Base-by-base conservation (phyloP, 2,113 vertebrate genomes). In the Axis porcinus region DNA sequence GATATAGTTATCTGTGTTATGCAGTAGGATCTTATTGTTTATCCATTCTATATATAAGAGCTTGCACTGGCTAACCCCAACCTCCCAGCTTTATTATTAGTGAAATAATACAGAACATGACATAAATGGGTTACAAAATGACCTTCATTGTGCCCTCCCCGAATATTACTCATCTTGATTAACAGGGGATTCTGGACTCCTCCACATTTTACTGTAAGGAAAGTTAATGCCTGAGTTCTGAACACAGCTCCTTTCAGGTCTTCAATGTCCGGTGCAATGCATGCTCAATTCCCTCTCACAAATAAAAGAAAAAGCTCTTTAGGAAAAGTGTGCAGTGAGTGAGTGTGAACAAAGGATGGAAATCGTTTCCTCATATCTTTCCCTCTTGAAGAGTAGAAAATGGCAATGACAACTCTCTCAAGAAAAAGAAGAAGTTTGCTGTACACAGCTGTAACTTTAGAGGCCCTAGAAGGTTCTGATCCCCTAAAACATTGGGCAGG, bases 221-320 rank as follows among this genome's bases (percentile, higher is more conserved):
- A 40, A 55, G 52, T 33, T 27, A 47, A 17, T 40, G 16, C 23
- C 76, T 74, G 21, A 50, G 9, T 6, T 30, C 21, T 23, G 47
- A 78, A 30, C 25, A 64, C 7, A 83, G 4, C 12, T 40, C 28
- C 85, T 55, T 47, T 4, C 10, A 50, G 70, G 11, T 60, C 19
- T 45, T 5, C 10, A 45, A 23, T 47, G 43, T 5, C 13, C 8
- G 55, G 2, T 25, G 13, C 25, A 83, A 33, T 8, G 13, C 19
- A 60, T 16, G 3, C 2, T 14, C 14, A 13, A 0, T 40, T 25
- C 27, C 7, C 3, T 82, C 2, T 86, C 5, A 1, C 50, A 79
- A 21, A 70, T 33, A 43, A 50, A 92, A 27, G 5, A 5, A 57
- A 55, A 92, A 54, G 2, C 54, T 47, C 43, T 60, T 52, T 58